A percentile compares a stretch with the other conserved stretches of the same genome.
Conservation (phyloP, 2,888 invertebrate species). For the Epirrhoe tristata region DNA sequence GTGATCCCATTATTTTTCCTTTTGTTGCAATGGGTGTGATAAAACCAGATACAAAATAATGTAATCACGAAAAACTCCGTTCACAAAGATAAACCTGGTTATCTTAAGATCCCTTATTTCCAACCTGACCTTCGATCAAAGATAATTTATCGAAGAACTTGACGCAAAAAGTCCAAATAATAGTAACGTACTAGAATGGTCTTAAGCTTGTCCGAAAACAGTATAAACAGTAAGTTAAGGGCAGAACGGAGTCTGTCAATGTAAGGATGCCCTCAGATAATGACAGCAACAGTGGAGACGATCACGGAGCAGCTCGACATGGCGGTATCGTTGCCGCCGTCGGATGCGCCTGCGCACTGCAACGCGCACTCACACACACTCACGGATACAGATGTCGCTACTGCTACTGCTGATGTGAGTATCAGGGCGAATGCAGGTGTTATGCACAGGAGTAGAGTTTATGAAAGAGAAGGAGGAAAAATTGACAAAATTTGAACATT, state of each 20-base stretch:
- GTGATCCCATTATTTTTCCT: background rate
- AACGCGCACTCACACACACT: constrained; percentile 94
- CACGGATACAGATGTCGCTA: constrained; percentile 95
- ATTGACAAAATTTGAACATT: too few species aligned
- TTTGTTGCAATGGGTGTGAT: too few species aligned
- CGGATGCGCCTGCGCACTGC: constrained; percentile 87
- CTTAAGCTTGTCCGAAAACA: background rate
- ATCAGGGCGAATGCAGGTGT: background rate
- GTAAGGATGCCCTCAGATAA: constrained; percentile 87
- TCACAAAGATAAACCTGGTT: too few species aligned
- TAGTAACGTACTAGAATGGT: background rate
- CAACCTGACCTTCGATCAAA: too few species aligned
- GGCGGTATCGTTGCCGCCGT: constrained; percentile 93
- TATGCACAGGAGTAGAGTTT: background rate
- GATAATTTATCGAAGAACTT: too few species aligned
- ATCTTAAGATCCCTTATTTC: too few species aligned
- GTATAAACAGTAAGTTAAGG: background rate
- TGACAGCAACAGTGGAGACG: constrained; percentile 98
- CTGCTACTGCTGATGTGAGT: constrained; percentile 81
- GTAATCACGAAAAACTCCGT: too few species aligned
- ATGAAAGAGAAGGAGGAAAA: too few species aligned
- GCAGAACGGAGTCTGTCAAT: constrained; percentile 1
- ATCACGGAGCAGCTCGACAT: constrained; percentile 96
- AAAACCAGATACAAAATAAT: background rate
- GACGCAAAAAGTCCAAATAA: too few species aligned